A percentile compares a stretch with the other conserved stretches of the same genome.
Conservation (phyloP, 1,140 invertebrate genomes). For the Drosophila santomea region DNA sequence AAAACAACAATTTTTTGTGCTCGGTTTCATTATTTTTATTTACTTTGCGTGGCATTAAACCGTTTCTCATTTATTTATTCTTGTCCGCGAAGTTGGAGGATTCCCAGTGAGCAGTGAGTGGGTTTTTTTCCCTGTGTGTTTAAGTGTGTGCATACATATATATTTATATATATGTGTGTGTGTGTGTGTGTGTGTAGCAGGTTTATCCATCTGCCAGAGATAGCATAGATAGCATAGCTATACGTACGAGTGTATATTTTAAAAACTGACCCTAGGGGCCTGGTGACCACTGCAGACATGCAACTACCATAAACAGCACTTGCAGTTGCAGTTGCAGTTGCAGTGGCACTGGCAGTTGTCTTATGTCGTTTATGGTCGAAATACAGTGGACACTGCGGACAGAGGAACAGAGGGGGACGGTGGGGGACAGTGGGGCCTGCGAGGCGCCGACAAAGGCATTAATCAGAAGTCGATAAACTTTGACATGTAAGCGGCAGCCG, state of each 20-base stretch:
- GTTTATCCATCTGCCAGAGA: slow-evolving; percentile 32
- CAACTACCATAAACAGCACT: slow-evolving; percentile 74
- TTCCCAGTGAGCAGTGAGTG: slow-evolving; percentile 27
- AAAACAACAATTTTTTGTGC: slow-evolving; percentile 15
- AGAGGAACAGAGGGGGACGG: too few species aligned
- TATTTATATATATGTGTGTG: not conserved
- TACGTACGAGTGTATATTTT: slow-evolving; percentile 15
- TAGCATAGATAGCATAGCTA: not conserved
- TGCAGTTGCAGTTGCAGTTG: slow-evolving; percentile 46
- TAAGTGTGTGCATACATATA: too few species aligned
- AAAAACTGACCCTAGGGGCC: slow-evolving; percentile 63
- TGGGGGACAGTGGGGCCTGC: slow-evolving; percentile 11
- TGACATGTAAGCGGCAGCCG: slow-evolving; percentile 60
- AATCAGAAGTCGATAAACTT: slow-evolving; percentile 75
- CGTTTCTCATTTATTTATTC: not conserved
- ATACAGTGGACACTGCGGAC: not conserved
- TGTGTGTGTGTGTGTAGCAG: slow-evolving; percentile 8
- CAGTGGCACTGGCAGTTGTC: slow-evolving; percentile 38
- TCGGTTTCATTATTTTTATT: slow-evolving; percentile 10
- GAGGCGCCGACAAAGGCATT: slow-evolving; percentile 60
- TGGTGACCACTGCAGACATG: slow-evolving; percentile 28
- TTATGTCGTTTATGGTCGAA: slow-evolving; percentile 41
- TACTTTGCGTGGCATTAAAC: not conserved
- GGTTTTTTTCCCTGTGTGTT: not conserved
- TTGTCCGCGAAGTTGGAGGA: not conserved